These are phyloP conservation scores for Naso thynnoides DNA, from an alignment of 2,797 vertebrate genomes.

Conservation along the genomic window DNA sequence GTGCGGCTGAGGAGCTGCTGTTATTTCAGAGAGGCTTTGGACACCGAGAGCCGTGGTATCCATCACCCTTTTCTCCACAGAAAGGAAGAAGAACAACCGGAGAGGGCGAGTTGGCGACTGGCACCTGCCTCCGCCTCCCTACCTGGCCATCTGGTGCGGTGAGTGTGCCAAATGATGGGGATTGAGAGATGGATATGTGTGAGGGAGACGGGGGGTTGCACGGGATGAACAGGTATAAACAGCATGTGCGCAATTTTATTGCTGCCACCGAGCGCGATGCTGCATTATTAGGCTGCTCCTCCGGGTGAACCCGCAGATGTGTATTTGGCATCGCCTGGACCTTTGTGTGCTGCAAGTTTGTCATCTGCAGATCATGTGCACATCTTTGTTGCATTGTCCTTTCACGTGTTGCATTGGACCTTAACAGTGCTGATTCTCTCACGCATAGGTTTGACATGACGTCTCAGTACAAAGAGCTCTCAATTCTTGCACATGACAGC, in stretches of 20 bases:
- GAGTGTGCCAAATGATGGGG: conserved; percentile 76
- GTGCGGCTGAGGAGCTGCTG: conserved; percentile 76
- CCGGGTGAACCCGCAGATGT: conserved; percentile 30
- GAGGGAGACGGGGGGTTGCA: conserved; percentile 21
- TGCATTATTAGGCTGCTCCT: conserved; percentile 60
- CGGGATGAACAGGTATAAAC: conserved; percentile 60
- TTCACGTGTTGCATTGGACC: conserved; percentile 73
- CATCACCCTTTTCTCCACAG: conserved; percentile 50
- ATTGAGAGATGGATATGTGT: conserved; percentile 53
- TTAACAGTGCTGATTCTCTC: not conserved
- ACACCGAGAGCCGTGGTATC: conserved; percentile 53
- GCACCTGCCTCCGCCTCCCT: conserved; percentile 73
- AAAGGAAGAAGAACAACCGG: conserved; percentile 57
- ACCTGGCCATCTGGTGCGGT: conserved; percentile 83
- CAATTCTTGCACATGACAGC: conserved; percentile 35
- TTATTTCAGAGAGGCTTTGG: conserved; percentile 57
- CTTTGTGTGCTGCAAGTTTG: conserved; percentile 69
- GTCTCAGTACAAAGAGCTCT: conserved; percentile 43
- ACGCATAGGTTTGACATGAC: conserved; percentile 37
- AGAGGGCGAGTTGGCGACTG: conserved; percentile 69
- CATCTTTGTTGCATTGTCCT: conserved; percentile 41
- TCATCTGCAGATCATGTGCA: conserved; percentile 23
- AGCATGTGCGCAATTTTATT: conserved; percentile 68
- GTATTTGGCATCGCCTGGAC: conserved; percentile 61
- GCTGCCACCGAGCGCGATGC: conserved; percentile 57